Base-by-base conservation (phyloP, 2,113 vertebrate species). In the Hemicordylus capensis region DNA sequence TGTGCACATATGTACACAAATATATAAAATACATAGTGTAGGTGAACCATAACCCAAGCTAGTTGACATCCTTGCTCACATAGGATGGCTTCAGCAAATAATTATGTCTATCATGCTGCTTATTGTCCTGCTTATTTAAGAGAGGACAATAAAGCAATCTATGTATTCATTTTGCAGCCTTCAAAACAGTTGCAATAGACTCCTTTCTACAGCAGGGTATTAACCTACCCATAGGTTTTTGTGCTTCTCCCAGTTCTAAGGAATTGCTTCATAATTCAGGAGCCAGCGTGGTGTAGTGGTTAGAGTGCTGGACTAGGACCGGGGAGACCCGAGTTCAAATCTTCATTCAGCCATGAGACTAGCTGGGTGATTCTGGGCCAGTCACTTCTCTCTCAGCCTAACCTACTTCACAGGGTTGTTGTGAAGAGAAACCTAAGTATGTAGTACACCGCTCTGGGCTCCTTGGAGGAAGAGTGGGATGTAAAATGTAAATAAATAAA, bases 141-240 rank as follows among this genome's bases (percentile, higher is more conserved):
- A 84, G 20, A 90, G n/a, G 39, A 31, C n/a, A 90, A 67, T 37
- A 86, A 34, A 64, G 17, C 6, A 74, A 63, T 87, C 24, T 78
- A 6, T n/a, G 7, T 75, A 37, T 72, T 24, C 7, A 24, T 39
- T 75, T 84, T 26, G 44, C 72, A 76, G 6, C 20, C 15, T 46
- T 37, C 72, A 51, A 48, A 76, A 37, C 19, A 12, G 4, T n/a
- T n/a, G n/a, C n/a, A n/a, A n/a, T n/a, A n/a, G 19, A 6, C 9
- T 51, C 59, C 58, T 37, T 42, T 31, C 54, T 72, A 81, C 39
- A 70, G 56, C 26, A 42, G 34, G 20, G 11, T 58, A 42, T 28
- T 11, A 56, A 39, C 9, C 51, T 56, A 81, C 42, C 80, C 14
- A 58, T 37, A 5, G n/a, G 26, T 44, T 31, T 4, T 31, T 24